Conservation (phyloP, 2,113 vertebrate species). For the Choloepus hoffmanni region DNA sequence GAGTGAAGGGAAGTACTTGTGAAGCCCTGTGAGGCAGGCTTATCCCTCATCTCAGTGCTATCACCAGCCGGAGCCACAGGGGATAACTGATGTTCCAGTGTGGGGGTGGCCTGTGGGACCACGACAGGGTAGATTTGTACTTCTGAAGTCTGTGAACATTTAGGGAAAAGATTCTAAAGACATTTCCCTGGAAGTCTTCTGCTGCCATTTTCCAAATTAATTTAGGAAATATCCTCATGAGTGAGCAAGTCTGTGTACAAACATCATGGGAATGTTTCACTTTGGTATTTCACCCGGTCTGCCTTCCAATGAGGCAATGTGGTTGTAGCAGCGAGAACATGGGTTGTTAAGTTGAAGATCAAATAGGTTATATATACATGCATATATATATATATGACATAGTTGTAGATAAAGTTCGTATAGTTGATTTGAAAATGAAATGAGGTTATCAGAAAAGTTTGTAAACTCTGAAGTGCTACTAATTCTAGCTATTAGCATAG, state of each 20-base stretch:
- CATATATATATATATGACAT: background rate
- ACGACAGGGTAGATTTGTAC: background rate
- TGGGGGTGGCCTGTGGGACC: rapidly evolving
- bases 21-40: background rate
- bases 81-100: background rate
- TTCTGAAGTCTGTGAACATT: background rate
- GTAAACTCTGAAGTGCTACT: background rate
- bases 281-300: background rate
- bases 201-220: background rate
- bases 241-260: background rate
- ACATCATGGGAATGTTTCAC: background rate
- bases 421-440: background rate
- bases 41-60: background rate
- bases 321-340: background rate
- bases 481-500: background rate
- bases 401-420: background rate
- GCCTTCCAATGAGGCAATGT: background rate
- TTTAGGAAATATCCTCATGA: background rate
- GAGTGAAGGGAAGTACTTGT: background rate
- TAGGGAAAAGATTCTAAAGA: background rate
- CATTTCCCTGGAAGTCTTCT: background rate
- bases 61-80: background rate
- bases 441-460: background rate
- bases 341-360: background rate
- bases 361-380: background rate